A percentile compares a stretch with the other conserved stretches of the same genome.
These are phyloP conservation scores for Parthenolecanium corni DNA, from an alignment of 2,888 invertebrate species.

Conservation along the genomic window DNA sequence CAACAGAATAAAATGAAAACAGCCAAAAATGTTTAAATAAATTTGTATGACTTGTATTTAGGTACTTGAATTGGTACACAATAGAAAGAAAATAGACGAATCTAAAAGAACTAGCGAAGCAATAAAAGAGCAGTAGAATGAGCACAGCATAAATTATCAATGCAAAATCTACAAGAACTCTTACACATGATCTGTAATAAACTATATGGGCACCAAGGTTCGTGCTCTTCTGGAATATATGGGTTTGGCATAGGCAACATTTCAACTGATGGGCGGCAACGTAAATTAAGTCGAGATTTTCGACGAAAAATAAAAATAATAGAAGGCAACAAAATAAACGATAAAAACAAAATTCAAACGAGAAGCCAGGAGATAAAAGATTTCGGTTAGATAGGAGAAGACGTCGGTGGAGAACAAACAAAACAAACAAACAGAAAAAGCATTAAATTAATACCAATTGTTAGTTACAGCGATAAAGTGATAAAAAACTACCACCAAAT, in stretches of 20 bases:
- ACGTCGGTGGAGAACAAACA: not conserved
- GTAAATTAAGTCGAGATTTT: constrained; percentile 2
- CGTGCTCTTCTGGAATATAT: constrained; percentile 78
- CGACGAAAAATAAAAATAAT: constrained; percentile 9
- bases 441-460: not conserved
- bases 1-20: too few species aligned
- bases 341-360: not conserved
- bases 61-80: too few species aligned
- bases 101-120: too few species aligned
- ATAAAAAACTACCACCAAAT: not conserved
- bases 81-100: too few species aligned
- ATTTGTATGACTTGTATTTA: too few species aligned
- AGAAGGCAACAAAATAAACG: constrained; percentile 16
- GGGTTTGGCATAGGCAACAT: constrained; percentile 68
- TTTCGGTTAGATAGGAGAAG: not conserved
- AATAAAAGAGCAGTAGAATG: too few species aligned
- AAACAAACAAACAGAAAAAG: not conserved
- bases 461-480: not conserved
- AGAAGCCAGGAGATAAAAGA: not conserved
- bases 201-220: constrained; percentile 72
- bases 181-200: constrained; percentile 38
- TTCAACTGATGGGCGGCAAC: constrained; percentile 33
- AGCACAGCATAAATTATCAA: too few species aligned
- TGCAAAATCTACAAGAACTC: not conserved
- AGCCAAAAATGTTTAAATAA: too few species aligned